These are phyloP conservation scores for Drosophila santomea DNA, from an alignment of 1,140 invertebrate species.

Conservation along the genomic window DNA sequence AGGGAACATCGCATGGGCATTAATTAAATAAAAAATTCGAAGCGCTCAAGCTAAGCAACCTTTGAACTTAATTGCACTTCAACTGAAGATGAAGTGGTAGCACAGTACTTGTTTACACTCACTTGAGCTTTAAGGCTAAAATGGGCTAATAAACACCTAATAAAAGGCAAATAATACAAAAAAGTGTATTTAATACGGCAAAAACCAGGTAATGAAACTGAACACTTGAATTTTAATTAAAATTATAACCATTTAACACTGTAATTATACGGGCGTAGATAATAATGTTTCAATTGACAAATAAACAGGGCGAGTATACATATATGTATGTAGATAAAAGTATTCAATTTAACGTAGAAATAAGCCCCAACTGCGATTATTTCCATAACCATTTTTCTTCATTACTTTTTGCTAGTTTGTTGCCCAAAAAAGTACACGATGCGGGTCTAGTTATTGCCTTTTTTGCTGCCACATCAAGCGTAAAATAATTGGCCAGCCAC, in stretches of 20 bases:
- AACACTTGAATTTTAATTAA: neutral
- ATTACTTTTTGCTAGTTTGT: conserved; percentile 1
- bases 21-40: neutral
- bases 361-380: neutral
- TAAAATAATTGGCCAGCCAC: conserved; percentile 60
- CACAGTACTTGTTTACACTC: neutral
- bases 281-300: neutral
- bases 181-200: neutral
- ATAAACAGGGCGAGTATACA: neutral
- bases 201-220: neutral
- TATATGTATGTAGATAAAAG: neutral
- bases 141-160: neutral
- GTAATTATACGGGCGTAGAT: too few species aligned
- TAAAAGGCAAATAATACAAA: neutral
- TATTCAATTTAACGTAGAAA: conserved; percentile 3
- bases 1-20: too few species aligned
- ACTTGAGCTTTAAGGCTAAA: neutral
- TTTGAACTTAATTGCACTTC: neutral
- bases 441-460: conserved; percentile 33
- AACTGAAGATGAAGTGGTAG: neutral
- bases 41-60: neutral
- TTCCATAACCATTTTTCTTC: conserved; percentile 9
- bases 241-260: too few species aligned
- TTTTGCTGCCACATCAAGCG: conserved; percentile 50
- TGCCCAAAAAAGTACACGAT: conserved; percentile 16